A percentile compares a stretch with the other conserved stretches of the same genome.
Evolutionary conservation across 2,797 vertebrate species (phyloP).

Genomic region (Acrocephalus scirpaceus): DNA sequence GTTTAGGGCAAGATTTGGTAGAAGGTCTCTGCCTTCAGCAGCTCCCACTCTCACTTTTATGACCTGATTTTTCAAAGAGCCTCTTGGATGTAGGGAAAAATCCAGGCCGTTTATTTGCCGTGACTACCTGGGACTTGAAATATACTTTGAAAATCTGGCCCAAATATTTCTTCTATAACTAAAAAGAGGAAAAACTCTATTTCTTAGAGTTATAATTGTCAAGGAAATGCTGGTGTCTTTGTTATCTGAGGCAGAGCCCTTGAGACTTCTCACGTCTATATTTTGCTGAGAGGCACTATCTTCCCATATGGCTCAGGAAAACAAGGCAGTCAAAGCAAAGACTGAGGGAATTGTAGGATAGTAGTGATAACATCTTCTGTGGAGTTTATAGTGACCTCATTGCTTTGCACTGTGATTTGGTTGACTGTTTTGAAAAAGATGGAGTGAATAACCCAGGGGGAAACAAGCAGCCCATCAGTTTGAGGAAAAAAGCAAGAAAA

Average conservation of each 20-base stretch:
- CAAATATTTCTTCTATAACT: neutral
- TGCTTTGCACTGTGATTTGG: neutral
- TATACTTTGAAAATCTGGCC: neutral
- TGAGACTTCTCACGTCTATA: neutral
- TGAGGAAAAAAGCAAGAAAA: neutral
- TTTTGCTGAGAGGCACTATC: conserved; percentile 1
- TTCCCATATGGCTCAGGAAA: conserved; percentile 14
- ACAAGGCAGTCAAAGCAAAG: conserved; percentile 27
- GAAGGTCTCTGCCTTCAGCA: neutral
- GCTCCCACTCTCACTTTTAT: neutral
- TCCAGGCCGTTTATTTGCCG: rapidly evolving
- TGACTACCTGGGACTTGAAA: neutral
- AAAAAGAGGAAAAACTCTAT: neutral
- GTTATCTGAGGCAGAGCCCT: neutral
- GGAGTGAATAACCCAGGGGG: neutral
- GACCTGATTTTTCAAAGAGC: neutral
- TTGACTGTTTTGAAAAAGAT: neutral
- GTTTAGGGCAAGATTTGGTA: neutral
- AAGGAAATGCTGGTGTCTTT: neutral
- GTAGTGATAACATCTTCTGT: neutral
- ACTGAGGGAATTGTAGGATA: neutral
- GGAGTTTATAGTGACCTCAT: neutral
- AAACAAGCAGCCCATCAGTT: neutral
- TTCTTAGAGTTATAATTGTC: neutral
- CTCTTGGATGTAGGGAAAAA: neutral